phyloP scores from a whole-genome alignment of 1,140 invertebrate genomes.

The Mercenaria mercenaria region DNA sequence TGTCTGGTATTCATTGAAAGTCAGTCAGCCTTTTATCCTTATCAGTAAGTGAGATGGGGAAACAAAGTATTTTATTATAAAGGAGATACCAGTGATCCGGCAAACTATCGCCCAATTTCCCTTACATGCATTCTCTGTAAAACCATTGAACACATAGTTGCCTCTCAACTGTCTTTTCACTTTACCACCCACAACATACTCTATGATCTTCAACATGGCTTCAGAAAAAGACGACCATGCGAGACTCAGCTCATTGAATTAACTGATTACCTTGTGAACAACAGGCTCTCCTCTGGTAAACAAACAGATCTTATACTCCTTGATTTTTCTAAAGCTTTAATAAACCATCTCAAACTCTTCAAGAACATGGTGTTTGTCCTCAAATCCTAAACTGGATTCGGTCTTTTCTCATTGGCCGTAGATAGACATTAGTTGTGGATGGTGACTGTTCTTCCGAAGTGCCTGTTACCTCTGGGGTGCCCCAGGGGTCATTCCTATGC shows the following conservation, averaged over 20 bases:
- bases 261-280: slow-evolving; percentile 18
- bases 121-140: slow-evolving; percentile 43
- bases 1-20: no score
- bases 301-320: slow-evolving; percentile 34
- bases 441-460: not conserved
- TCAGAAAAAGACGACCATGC: slow-evolving; percentile 40
- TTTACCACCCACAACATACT: slow-evolving; percentile 43
- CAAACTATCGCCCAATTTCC: slow-evolving; percentile 55
- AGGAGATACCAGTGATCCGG: slow-evolving; percentile 18
- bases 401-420: slow-evolving; percentile 27
- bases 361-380: slow-evolving; percentile 6
- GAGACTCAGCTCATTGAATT: not conserved
- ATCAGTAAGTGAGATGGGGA: no score
- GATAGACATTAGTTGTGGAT: not conserved
- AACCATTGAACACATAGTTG: slow-evolving; percentile 56
- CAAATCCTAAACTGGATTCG: not conserved
- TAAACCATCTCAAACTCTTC: slow-evolving; percentile 18
- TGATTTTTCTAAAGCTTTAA: slow-evolving; percentile 8
- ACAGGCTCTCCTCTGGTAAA: slow-evolving; percentile 2
- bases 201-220: slow-evolving; percentile 62
- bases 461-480: slow-evolving; percentile 30
- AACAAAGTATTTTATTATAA: no score
- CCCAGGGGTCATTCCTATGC: slow-evolving; percentile 11
- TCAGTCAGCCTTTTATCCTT: no score
- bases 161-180: slow-evolving; percentile 44